Percentiles rank a stretch among this genome's conserved stretches.
Conservation (phyloP, 1,140 invertebrate species). For the Eurosta solidaginis region DNA sequence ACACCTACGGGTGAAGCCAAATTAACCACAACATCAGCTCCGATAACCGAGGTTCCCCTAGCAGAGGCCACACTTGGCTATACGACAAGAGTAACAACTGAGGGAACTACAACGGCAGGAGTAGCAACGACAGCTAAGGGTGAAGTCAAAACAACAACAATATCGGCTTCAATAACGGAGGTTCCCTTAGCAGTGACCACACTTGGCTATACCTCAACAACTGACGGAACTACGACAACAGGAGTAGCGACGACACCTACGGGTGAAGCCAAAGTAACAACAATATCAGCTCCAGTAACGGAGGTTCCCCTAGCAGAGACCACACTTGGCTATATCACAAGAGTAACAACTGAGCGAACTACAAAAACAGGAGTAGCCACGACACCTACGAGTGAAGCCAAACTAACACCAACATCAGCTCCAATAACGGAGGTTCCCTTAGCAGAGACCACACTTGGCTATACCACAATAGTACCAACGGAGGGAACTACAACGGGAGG, state of each 20-base stretch:
- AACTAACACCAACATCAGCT: not conserved
- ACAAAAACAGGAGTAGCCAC: not conserved
- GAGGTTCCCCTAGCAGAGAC: not conserved
- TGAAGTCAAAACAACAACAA: too few relatives aligned
- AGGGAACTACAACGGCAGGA: too few relatives aligned
- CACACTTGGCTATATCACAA: not conserved
- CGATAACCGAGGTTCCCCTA: too few relatives aligned
- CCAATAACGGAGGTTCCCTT: not conserved
- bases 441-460: conserved; percentile 27
- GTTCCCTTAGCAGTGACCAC: too few relatives aligned
- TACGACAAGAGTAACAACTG: too few relatives aligned
- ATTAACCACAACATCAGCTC: too few relatives aligned
- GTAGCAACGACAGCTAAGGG: too few relatives aligned
- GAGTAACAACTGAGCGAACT: not conserved
- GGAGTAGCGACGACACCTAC: not conserved
- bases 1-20: too few relatives aligned
- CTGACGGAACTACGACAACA: not conserved
- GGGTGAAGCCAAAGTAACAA: not conserved
- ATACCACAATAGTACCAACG: too few relatives aligned
- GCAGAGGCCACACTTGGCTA: too few relatives aligned
- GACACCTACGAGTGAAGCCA: not conserved
- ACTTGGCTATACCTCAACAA: too few relatives aligned
- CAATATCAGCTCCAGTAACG: not conserved
- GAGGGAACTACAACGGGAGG: not conserved
- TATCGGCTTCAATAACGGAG: too few relatives aligned